These are phyloP conservation scores for Dicaeum eximium DNA, from an alignment of 2,113 vertebrate species.

Conservation along the genomic window DNA sequence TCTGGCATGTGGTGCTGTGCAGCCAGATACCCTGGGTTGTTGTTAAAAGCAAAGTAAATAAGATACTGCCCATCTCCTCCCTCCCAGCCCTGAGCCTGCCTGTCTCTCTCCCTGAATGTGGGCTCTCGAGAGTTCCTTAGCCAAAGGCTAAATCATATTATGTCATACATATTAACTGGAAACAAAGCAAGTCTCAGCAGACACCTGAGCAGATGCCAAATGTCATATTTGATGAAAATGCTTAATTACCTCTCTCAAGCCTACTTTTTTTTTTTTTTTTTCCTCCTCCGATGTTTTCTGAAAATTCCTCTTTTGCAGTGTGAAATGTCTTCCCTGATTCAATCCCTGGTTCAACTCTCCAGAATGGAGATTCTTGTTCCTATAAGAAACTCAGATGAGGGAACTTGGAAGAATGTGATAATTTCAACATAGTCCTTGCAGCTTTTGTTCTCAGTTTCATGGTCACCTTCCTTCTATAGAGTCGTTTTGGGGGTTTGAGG, in stretches of 20 bases:
- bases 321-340: neutral
- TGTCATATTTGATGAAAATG: slow-evolving; percentile 47
- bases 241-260: slow-evolving; percentile 45
- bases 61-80: neutral
- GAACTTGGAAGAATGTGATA: neutral
- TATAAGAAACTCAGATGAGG: neutral
- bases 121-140: neutral
- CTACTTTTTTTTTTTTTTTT: neutral
- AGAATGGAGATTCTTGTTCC: neutral
- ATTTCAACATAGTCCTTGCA: neutral
- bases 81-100: neutral
- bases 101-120: neutral
- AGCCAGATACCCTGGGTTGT: neutral
- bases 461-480: neutral
- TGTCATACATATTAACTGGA: neutral
- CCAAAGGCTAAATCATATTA: neutral
- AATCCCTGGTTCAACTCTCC: neutral
- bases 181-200: slow-evolving; percentile 15
- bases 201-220: slow-evolving; percentile 46
- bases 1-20: neutral
- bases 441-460: neutral
- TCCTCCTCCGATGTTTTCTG: neutral
- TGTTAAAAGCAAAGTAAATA: neutral
- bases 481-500: neutral
- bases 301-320: neutral